Conservation (phyloP, 2,113 vertebrate species). For the Mobula birostris region DNA sequence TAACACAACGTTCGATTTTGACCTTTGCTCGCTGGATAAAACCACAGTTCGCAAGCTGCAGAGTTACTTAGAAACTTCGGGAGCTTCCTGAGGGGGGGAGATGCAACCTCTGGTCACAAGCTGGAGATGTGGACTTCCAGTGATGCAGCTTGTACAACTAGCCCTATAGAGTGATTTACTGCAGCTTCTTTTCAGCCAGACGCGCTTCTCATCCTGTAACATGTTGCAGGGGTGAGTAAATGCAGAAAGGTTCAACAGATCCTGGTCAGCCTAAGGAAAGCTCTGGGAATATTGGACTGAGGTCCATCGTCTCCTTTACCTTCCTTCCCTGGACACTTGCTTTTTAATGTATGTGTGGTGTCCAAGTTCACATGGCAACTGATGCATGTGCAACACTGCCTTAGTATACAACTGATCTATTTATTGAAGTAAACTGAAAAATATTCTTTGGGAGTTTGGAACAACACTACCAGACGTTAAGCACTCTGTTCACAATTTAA, state of each 20-base stretch:
- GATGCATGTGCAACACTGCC: slow-evolving; percentile 81
- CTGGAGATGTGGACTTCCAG: slow-evolving; percentile 55
- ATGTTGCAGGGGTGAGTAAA: slow-evolving; percentile 47
- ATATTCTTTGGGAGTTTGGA: slow-evolving; percentile 53
- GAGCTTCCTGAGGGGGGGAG: slow-evolving; percentile 67
- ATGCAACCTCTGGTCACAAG: slow-evolving; percentile 56
- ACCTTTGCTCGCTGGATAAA: slow-evolving; percentile 96
- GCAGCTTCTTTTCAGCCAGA: slow-evolving; percentile 64
- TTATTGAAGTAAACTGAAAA: slow-evolving; percentile 64
- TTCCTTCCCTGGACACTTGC: slow-evolving; percentile 45
- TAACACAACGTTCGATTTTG: slow-evolving; percentile 98
- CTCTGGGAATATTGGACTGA: slow-evolving; percentile 66
- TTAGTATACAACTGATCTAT: slow-evolving; percentile 85
- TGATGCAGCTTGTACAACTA: slow-evolving; percentile 55
- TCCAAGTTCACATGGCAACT: slow-evolving; percentile 67
- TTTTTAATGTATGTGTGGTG: slow-evolving; percentile 67
- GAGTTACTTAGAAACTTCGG: slow-evolving; percentile 89
- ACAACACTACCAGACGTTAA: slow-evolving; percentile 55
- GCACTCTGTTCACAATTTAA: slow-evolving; percentile 45
- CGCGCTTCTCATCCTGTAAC: slow-evolving; percentile 56
- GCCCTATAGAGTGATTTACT: slow-evolving; percentile 47
- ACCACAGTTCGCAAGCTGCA: slow-evolving; percentile 93
- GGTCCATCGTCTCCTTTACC: slow-evolving; percentile 6
- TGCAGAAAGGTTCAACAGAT: slow-evolving; percentile 59
- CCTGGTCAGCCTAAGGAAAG: slow-evolving; percentile 58